phyloP scores from a whole-genome alignment of 1,140 invertebrate species.

The Orius laevigatus region DNA sequence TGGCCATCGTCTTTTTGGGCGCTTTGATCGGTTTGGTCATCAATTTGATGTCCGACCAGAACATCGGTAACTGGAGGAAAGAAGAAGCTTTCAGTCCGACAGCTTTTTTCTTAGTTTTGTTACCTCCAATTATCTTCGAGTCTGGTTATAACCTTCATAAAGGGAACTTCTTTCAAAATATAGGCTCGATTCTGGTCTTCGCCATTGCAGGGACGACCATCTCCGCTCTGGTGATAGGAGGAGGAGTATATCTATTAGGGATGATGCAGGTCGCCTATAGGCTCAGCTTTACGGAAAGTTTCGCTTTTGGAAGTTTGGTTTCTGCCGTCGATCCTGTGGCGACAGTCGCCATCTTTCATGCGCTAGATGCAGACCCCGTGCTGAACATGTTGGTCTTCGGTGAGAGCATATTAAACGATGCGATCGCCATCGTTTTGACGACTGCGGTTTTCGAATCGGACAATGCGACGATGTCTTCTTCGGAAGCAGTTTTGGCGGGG shows the following conservation, averaged over 20 bases:
- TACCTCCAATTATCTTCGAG: conserved; percentile 99
- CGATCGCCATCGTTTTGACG: conserved; percentile 92
- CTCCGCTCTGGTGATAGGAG: conserved; percentile 84
- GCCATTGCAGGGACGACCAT: conserved; percentile 93
- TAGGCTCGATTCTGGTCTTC: conserved; percentile 87
- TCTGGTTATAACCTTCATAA: conserved; percentile 97
- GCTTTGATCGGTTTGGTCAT: conserved; percentile 81
- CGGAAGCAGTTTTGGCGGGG: conserved; percentile 76
- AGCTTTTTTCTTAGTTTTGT: conserved; percentile 86
- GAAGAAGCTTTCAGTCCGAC: conserved; percentile 95
- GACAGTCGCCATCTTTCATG: conserved; percentile 95
- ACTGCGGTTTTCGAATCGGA: conserved; percentile 69
- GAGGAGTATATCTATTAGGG: conserved; percentile 86
- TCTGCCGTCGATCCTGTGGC: conserved; percentile 98
- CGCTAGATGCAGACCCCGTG: conserved; percentile 85
- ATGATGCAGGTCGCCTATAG: conserved; percentile 77
- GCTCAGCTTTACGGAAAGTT: conserved; percentile 87
- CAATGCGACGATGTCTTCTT: conserved; percentile 48
- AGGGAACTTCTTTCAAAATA: conserved; percentile 97
- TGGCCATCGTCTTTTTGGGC: conserved; percentile 92
- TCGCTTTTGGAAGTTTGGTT: conserved; percentile 95
- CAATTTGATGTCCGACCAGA: conserved; percentile 76
- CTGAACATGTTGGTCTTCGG: conserved; percentile 98
- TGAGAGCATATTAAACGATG: conserved; percentile 95
- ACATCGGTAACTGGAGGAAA: conserved; percentile 85